Evolutionary conservation across 2,797 vertebrate genomes (phyloP), one percentile per base, ranked within the genome.

Genomic region (Tenualosa ilisha): DNA sequence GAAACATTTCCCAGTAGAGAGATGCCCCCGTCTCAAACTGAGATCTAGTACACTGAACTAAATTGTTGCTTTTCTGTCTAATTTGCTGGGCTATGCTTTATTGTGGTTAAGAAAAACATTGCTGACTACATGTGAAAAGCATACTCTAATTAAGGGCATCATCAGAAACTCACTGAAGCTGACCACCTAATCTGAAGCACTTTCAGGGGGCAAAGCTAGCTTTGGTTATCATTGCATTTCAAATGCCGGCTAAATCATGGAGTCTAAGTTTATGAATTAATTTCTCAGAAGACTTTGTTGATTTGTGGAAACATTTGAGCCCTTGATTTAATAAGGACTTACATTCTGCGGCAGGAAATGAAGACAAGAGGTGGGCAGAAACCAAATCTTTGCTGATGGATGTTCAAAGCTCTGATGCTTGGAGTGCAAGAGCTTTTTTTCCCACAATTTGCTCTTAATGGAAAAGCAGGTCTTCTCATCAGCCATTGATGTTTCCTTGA

Each of bases 271-370:
- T 5, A 1, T 79, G 72, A 79, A 79, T 79, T 43, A 9, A 79
- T 79, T 79, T 79, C 72, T 79, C 72, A 46, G 37, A 79, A 79
- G 72, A 46, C 37, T 79, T 46, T 46, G 72, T 22, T 79, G 72
- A 43, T 43, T 8, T 79, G 22, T 46, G 72, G 72, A 24, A 79
- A 79, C 37, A 79, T 22, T 46, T 79, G 46, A 79, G 37, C 26
- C 13, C 2, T 17, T 75, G 68, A 75, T 75, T 75, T n/a, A 75
- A 43, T 75, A 40, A 43, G 37, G 37, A 7, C 68, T 43, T 75
- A 6, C 31, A 43, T 7, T 15, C 15, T 15, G 37, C 37, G 1
- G 15, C 68, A 75, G 68, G 31, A 75, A 75, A 75, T 75, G 68
- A 75, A 75, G 68, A 43, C 37, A 43, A 43, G 26, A 75, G 15